Base-by-base conservation (phyloP, 2,888 invertebrate genomes). In the Tineola bisselliella region DNA sequence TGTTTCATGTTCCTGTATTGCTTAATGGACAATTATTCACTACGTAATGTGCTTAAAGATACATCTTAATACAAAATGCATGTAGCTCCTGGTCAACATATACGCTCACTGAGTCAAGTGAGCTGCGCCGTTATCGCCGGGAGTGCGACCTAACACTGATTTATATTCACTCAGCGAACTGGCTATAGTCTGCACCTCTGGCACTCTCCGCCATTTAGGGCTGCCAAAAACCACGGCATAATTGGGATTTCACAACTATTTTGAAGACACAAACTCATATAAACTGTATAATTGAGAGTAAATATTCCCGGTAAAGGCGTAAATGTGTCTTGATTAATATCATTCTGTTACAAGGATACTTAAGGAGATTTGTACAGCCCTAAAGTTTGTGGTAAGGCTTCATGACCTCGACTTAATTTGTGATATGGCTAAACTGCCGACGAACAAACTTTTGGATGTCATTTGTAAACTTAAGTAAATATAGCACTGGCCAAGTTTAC, bases 121-220 rank as follows among this genome's bases (percentile, higher is more conserved):
- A 48, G 48, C 18, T 6, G 38, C 48, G 48, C 48, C 48, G 18
- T 48, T 48, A 48, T 48, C 48, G 48, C 38, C 10, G 38, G 38
- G 38, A 38, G 38, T 38, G 38, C 13, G 61, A 44, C 44, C 59
- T 62, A 62, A 60, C 60, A 60, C 52, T 62, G 62, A 62, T 62
- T 62, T 62, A 62, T 62, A 62, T 62, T 62, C 62, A 62, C 62
- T 62, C 54, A 62, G 62, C 60, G 48, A 56, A 62, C 60, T 56
- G 62, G 60, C 62, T 54, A 25, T 48, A 43, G 56, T 62, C 62
- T 56, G 60, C 62, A 60, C 60, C 62, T 62, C 62, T 60, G 60
- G 62, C 62, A 62, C 60, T 44, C 62, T 25, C 44, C 30, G 57
- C 59, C 25, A 43, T 13, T 19, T 48, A 62, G 62, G 62, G 62